Base-by-base conservation (phyloP, 2,888 invertebrate species). In the Macrosoma leucophasiata region DNA sequence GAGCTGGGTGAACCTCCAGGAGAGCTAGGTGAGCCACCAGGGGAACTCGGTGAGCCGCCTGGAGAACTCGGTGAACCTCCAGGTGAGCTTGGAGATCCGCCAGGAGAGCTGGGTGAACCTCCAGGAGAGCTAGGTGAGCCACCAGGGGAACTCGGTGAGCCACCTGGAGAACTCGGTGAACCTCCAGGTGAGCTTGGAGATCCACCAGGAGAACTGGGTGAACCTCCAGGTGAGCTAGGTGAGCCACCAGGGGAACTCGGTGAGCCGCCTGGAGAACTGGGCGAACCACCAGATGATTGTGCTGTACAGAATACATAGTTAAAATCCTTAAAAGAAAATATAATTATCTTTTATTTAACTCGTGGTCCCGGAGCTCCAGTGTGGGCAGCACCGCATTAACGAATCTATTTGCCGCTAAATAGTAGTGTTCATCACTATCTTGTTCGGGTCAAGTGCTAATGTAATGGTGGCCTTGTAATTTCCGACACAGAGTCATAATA, bases 101-200 rank as follows among this genome's bases (percentile, higher is more conserved):
- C 17, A 7, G 17, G 7, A 17, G 7, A n/a, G n/a, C n/a, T n/a
- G n/a, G n/a, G n/a, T n/a, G n/a, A n/a, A n/a, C n/a, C n/a, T 17
- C 17, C 17, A 5, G 17, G 17, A 17, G 17, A 17, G 7, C 7
- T 17, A 5, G 17, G 17, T 5, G 17, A 7, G 7, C 17, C 20
- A 7, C 19, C 7, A 1, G 32, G 32, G 1, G 8, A 29, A 6
- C 23, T 25, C 1, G 33, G 18, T 1, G 9, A 21, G 2, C 30
- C 25, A 4, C 30, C 30, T 2, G 23, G n/a, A 1, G 37, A 15
- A 10, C 11, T 28, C 0, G 27, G 9, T 6, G 34, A 24, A 2
- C 21, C 26, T 9, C 14, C 15, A 0, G 20, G 1, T 1, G 22
- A 15, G 7, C 5, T 25, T 9, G n/a, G n/a, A n/a, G n/a, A n/a